These are phyloP conservation scores for Tangara arthus DNA, from an alignment of 2,797 vertebrate species.

Conservation along the genomic window DNA sequence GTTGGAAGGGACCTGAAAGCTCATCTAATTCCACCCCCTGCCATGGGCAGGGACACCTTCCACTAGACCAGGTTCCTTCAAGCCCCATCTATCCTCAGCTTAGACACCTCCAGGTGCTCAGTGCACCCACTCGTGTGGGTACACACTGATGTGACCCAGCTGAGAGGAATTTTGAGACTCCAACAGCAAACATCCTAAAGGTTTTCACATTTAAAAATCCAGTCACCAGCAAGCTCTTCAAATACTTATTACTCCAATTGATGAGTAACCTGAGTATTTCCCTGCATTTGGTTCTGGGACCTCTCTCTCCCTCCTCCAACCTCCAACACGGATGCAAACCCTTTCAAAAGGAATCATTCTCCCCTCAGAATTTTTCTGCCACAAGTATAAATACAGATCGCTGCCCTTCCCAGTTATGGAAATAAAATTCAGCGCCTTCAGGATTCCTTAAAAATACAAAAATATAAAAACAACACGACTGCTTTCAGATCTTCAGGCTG, in stretches of 20 bases:
- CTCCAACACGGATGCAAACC: background rate
- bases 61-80: background rate
- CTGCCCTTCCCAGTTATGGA: background rate
- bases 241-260: background rate
- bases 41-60: background rate
- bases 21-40: background rate
- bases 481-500: background rate
- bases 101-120: rapidly evolving
- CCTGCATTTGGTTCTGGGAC: background rate
- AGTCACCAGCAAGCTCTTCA: background rate
- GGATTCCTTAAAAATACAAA: background rate
- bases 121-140: no score
- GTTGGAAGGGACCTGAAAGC: background rate
- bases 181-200: background rate
- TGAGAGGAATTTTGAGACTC: background rate
- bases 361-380: background rate
- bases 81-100: background rate
- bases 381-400: background rate
- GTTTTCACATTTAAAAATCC: background rate
- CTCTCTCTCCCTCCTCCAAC: background rate
- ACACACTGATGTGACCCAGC: rapidly evolving
- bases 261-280: background rate
- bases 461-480: background rate
- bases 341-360: background rate
- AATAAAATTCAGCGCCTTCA: background rate